These are phyloP conservation scores for Daubentonia madagascariensis DNA, from an alignment of 2,113 vertebrate species.

Conservation along the genomic window DNA sequence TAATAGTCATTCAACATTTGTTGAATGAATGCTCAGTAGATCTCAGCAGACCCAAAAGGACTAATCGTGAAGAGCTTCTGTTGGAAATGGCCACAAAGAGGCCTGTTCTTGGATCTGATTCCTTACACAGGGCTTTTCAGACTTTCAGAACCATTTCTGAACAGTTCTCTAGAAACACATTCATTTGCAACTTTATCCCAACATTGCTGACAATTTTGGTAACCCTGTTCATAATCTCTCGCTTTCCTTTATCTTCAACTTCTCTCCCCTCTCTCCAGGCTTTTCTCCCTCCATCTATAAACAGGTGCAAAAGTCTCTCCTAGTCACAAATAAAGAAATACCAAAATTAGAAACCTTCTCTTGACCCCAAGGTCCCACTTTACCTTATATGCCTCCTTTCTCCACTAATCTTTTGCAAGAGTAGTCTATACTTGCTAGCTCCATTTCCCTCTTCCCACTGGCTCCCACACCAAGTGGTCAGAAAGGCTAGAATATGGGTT, in stretches of 20 bases:
- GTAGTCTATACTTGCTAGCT: background rate
- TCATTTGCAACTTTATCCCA: background rate
- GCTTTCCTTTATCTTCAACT: background rate
- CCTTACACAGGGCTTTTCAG: background rate
- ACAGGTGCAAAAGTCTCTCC: background rate
- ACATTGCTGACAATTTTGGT: background rate
- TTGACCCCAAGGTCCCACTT: background rate
- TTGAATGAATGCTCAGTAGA: background rate
- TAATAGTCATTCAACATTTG: background rate
- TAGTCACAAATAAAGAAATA: background rate
- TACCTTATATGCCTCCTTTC: background rate
- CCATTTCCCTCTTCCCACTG: background rate
- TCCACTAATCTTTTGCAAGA: background rate
- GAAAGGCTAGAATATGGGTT: background rate
- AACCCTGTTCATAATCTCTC: background rate
- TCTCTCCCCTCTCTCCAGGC: background rate
- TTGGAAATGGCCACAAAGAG: background rate
- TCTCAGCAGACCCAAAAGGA: background rate
- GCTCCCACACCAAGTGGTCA: background rate
- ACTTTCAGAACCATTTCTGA: constrained; percentile 15
- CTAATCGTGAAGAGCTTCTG: background rate
- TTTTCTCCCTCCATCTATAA: background rate
- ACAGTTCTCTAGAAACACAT: background rate
- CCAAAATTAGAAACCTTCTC: background rate
- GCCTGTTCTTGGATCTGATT: background rate